Percentiles rank a stretch among this genome's conserved stretches.
Evolutionary conservation across 2,888 invertebrate species (phyloP).

Genomic region (Craniophora ligustri): DNA sequence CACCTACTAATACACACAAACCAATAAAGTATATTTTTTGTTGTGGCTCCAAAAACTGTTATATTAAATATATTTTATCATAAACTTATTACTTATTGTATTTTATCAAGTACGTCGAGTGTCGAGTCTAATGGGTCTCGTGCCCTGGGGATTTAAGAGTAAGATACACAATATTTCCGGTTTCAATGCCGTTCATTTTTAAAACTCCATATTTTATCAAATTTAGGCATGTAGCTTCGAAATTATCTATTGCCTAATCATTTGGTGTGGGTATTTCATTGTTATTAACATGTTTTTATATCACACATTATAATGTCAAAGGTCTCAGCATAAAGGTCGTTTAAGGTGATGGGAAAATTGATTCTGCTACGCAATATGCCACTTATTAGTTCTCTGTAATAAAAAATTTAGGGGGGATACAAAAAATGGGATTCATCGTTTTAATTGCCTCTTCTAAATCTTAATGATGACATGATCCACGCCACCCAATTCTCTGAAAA

Average conservation of each 20-base stretch:
- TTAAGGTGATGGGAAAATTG: constrained; percentile 6
- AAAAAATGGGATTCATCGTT: neutral
- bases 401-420: neutral
- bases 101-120: too few relatives aligned
- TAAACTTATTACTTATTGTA: too few relatives aligned
- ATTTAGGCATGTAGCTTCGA: constrained; percentile 13
- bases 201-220: too few relatives aligned
- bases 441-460: constrained; percentile 25
- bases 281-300: constrained; percentile 17
- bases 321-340: constrained; percentile 22
- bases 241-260: constrained; percentile 1
- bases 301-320: constrained; percentile 3
- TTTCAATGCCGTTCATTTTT: too few relatives aligned
- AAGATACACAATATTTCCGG: neutral
- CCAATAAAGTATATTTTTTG: too few relatives aligned
- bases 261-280: constrained; percentile 4
- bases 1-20: too few relatives aligned
- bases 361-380: neutral
- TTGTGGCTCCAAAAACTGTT: too few relatives aligned
- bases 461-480: constrained; percentile 31
- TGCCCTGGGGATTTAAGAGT: constrained; percentile 11
- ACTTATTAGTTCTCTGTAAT: neutral
- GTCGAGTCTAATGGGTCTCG: constrained; percentile 26
- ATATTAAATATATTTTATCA: too few relatives aligned
- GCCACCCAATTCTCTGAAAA: constrained; percentile 35